phyloP scores from a whole-genome alignment of 2,113 vertebrate species.

The Chamaea fasciata region DNA sequence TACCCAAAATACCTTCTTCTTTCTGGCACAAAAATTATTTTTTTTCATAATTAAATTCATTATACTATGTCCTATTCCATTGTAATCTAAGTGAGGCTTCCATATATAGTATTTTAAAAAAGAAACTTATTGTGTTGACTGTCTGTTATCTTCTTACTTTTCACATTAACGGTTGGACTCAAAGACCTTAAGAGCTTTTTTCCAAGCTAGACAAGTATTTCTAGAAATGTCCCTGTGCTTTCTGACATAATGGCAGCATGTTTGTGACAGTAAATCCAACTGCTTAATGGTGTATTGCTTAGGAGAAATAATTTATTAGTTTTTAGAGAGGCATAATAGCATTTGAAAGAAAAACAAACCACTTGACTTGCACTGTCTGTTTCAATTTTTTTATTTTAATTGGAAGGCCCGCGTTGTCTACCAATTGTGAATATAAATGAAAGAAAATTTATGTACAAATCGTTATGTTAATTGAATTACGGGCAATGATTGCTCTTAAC shows the following conservation, averaged over 20 bases:
- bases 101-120: not conserved
- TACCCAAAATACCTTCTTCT: not conserved
- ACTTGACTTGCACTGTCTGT: not conserved
- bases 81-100: not conserved
- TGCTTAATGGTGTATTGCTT: not conserved
- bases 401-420: not conserved
- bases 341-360: not conserved
- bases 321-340: not conserved
- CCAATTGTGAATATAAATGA: not conserved
- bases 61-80: not conserved
- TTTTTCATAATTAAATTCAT: not conserved
- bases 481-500: not conserved
- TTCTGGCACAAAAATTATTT: not conserved
- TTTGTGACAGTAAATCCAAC: not conserved
- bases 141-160: not conserved
- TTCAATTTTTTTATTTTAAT: not conserved
- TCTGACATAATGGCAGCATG: not conserved
- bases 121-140: not conserved
- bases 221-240: not conserved
- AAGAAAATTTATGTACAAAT: not conserved
- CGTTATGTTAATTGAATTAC: not conserved
- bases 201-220: not conserved
- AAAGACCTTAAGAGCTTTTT: not conserved
- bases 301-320: not conserved
- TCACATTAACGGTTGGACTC: fast-evolving